Base-by-base conservation (phyloP, 1,140 invertebrate species). In the Zeugodacus cucurbitae region DNA sequence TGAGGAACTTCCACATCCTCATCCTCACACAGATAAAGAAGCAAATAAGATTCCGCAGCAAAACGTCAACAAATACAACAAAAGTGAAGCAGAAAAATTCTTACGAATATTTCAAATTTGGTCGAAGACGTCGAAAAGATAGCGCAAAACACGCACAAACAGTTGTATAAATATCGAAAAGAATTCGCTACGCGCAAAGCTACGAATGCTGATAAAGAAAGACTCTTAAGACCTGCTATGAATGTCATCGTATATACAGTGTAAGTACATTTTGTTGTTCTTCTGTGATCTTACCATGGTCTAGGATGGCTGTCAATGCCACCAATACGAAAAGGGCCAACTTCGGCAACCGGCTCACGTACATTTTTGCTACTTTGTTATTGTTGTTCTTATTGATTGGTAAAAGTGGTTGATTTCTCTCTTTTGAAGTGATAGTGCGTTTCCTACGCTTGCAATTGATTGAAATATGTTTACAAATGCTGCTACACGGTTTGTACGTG, bases 311-410 rank as follows among this genome's bases (percentile, higher is more conserved):
- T 41, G 11, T n/a, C 29, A 82, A 82, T 44, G 74, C 44, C 41
- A 82, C 44, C 41, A 82, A n/a, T 29, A 82, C n/a, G 74, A 82
- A 26, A 41, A 48, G 22, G 22, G n/a, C 26, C 74, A 82, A 48
- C 74, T 82, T 48, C 74, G 26, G n/a, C 41, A 82, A 48, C 74
- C 74, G 74, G 74, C 41, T 44, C 74, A 48, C 41, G 74, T 82
- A 82, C 74, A 82, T 82, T 48, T 32, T 82, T 82, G 41, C 26
- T 29, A 7, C 48, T 82, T 26, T 54, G 2, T 48, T 70, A 17
- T 70, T 82, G 74, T 82, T 26, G 11, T 82, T 48, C 3, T 82
- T 48, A 2, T n/a, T 78, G 74, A 44, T 26, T 44, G 37, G 41
- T 11, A 82, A n/a, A 37, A 48, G 2, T 29, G 17, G 17, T 48